phyloP scores from a whole-genome alignment of 2,888 invertebrate species.

The Mythimna impura region DNA sequence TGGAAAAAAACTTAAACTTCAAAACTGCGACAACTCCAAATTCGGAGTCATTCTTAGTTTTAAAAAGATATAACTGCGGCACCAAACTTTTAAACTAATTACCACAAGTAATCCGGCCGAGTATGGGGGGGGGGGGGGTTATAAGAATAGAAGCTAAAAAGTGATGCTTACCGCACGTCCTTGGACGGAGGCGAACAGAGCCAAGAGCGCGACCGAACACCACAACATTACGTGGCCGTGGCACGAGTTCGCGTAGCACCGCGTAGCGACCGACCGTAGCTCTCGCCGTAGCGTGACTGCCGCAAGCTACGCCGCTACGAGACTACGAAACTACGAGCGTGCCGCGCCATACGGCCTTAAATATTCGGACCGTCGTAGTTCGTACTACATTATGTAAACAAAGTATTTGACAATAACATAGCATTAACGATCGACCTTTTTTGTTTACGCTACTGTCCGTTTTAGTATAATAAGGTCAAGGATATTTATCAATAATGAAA shows the following conservation, averaged over 20 bases:
- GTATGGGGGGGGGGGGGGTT: conserved; percentile 16
- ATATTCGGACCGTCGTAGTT: conserved; percentile 74
- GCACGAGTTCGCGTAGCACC: conserved; percentile 72
- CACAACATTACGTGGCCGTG: conserved; percentile 82
- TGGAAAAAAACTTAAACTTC: not conserved
- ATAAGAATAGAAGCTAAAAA: conserved; percentile 65
- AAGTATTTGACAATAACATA: conserved; percentile 83
- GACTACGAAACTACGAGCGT: conserved; percentile 66
- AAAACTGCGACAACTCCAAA: conserved; percentile 14
- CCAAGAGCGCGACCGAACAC: conserved; percentile 81
- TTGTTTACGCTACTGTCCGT: conserved; percentile 62
- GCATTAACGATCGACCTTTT: conserved; percentile 74
- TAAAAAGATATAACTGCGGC: conserved; percentile 31
- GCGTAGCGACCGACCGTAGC: conserved; percentile 80
- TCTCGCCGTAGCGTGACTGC: conserved; percentile 85
- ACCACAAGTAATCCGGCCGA: conserved; percentile 51
- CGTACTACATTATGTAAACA: conserved; percentile 84
- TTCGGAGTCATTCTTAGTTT: conserved; percentile 16
- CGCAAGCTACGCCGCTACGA: conserved; percentile 78
- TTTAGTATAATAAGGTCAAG: conserved; percentile 62
- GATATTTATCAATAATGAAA: conserved; percentile 55
- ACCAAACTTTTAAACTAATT: conserved; percentile 64
- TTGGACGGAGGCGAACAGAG: conserved; percentile 84
- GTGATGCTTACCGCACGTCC: conserved; percentile 87
- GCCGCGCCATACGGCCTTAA: conserved; percentile 62